Evolutionary conservation across 2,113 vertebrate species (phyloP), one percentile per base, ranked within the genome.

Genomic region (Semicossyphus pulcher): DNA sequence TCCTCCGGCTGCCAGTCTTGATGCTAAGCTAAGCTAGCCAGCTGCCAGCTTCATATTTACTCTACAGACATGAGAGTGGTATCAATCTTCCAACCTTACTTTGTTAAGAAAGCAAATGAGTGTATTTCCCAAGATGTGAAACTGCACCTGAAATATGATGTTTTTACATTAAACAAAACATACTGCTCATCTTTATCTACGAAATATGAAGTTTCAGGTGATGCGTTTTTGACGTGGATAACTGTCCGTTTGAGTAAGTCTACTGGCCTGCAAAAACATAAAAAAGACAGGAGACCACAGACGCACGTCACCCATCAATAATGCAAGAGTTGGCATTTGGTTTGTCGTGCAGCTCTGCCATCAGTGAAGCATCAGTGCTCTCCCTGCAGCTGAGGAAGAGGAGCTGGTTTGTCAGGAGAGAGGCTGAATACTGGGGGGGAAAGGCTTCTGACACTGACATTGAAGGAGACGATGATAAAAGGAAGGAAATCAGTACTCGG

Each of bases 281-380:
- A n/a, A 56, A 4, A 47, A 36, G 16, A 31, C 12, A 26, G 26
- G 5, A 78, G 62, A 47, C 10, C 66, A 76, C n/a, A 21, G 53
- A 48, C 9, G 5, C 51, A 65, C 51, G 12, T 62, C 48, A 56
- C 59, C 26, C 76, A 91, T 93, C 74, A 89, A 90, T 91, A 89
- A 90, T 92, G 82, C 85, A 91, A 31, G 7, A 29, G 20, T 57
- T 91, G 86, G 74, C 81, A 87, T 92, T 90, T 90, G 72, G 59
- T 78, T 74, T 68, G 81, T 62, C 76, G 67, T 72, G 79, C 69
- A 53, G 65, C 20, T 5, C 16, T 64, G 73, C 15, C 59, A 62
- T 89, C 81, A 78, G 72, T 86, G 85, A 81, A 77, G 86, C 87
- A 29, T 78, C 65, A 49, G 64, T 84, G 82, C 69, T 53, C 80